phyloP scores from a whole-genome alignment of 1,140 invertebrate species.

The Drosophila elegans region DNA sequence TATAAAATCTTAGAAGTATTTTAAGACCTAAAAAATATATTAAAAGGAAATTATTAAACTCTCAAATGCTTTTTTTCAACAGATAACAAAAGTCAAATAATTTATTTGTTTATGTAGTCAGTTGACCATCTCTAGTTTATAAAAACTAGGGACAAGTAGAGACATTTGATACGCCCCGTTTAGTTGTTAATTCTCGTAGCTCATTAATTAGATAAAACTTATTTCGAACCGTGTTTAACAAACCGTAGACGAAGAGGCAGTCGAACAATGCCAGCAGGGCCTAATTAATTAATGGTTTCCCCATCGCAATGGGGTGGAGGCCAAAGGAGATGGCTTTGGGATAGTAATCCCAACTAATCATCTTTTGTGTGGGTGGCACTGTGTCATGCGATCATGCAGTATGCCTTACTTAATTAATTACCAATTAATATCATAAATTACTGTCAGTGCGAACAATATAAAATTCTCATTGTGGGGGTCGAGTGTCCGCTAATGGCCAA shows the following conservation, averaged over 20 bases:
- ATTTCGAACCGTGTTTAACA: slow-evolving; percentile 59
- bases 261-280: slow-evolving; percentile 29
- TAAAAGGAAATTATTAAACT: no score
- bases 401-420: slow-evolving; percentile 61
- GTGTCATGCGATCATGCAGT: slow-evolving; percentile 34
- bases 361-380: slow-evolving; percentile 32
- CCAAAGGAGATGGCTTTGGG: slow-evolving; percentile 45
- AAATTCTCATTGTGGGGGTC: slow-evolving; percentile 42
- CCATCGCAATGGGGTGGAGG: slow-evolving; percentile 35
- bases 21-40: not conserved
- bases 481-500: slow-evolving; percentile 10
- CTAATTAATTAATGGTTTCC: slow-evolving; percentile 74
- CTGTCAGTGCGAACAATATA: slow-evolving; percentile 21
- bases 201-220: slow-evolving; percentile 69
- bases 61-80: no score
- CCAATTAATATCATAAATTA: slow-evolving; percentile 77
- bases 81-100: not conserved
- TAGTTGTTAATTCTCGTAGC: slow-evolving; percentile 57
- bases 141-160: slow-evolving; percentile 16
- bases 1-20: no score
- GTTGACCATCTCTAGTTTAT: slow-evolving; percentile 8
- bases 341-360: slow-evolving; percentile 33
- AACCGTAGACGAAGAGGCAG: slow-evolving; percentile 42
- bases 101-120: not conserved
- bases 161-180: slow-evolving; percentile 60